Evolutionary conservation across 2,888 invertebrate species (phyloP).

Genomic region (Oxytorus armatus): DNA sequence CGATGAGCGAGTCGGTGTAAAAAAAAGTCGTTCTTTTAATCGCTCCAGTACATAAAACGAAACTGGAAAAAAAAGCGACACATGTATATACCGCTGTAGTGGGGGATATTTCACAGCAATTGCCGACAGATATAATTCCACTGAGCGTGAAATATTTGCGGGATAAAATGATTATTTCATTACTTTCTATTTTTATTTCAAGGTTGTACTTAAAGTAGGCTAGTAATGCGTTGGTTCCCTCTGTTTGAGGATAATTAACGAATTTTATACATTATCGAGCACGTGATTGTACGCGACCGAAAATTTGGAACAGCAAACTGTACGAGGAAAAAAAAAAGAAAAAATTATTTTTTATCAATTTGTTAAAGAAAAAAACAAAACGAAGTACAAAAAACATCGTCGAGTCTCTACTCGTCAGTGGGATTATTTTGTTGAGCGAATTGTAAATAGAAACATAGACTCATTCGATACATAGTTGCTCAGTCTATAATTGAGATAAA

Average conservation of each 20-base stretch:
- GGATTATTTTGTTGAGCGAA: constrained; percentile 19
- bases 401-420: constrained; percentile 37
- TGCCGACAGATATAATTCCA: constrained; percentile 44
- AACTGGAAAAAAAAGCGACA: constrained; percentile 25
- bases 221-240: too few species aligned
- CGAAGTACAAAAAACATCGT: too few species aligned
- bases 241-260: too few species aligned
- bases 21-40: too few species aligned
- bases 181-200: constrained; percentile 18
- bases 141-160: constrained; percentile 17
- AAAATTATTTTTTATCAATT: too few species aligned
- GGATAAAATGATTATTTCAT: background rate
- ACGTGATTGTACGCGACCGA: too few species aligned
- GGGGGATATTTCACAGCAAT: constrained; percentile 16
- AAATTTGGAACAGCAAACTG: too few species aligned
- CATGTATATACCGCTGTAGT: constrained; percentile 55
- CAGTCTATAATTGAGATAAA: too few species aligned
- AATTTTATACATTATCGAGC: background rate
- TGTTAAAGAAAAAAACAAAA: too few species aligned
- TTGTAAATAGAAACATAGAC: constrained; percentile 15
- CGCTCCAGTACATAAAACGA: background rate
- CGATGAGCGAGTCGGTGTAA: too few species aligned
- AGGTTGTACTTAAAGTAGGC: constrained; percentile 50
- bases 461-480: too few species aligned
- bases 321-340: too few species aligned